These are phyloP conservation scores for Gambusia yucatana DNA, from an alignment of 2,797 vertebrate genomes.

Conservation along the genomic window DNA sequence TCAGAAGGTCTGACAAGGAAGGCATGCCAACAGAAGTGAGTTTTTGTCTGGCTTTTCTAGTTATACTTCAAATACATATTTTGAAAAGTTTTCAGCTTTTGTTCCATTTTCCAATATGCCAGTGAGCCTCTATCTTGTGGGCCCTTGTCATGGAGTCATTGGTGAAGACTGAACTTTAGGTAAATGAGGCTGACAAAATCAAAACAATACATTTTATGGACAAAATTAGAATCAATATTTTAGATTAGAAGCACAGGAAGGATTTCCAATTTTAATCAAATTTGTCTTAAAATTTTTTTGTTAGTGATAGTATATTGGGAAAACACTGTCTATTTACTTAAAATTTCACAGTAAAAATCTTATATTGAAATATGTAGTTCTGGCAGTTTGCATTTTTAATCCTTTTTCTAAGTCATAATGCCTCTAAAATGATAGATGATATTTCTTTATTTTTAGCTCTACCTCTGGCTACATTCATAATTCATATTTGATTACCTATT, in stretches of 20 bases:
- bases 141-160: too few relatives aligned
- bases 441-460: neutral
- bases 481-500: neutral
- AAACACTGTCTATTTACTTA: neutral
- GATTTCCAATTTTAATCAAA: neutral
- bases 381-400: neutral
- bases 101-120: too few relatives aligned
- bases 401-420: neutral
- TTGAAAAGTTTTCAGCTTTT: too few relatives aligned
- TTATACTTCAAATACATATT: too few relatives aligned
- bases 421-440: neutral
- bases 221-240: neutral
- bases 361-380: too few relatives aligned
- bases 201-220: neutral
- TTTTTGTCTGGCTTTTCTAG: too few relatives aligned
- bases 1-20: too few relatives aligned
- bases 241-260: neutral
- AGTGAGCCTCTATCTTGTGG: too few relatives aligned
- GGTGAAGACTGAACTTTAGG: too few relatives aligned
- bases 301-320: neutral
- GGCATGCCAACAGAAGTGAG: too few relatives aligned
- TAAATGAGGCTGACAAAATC: neutral
- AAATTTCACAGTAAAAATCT: neutral
- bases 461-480: neutral
- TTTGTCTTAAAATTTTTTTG: neutral